These are phyloP conservation scores for Nycteola revayana DNA, from an alignment of 2,888 invertebrate genomes.

Conservation along the genomic window DNA sequence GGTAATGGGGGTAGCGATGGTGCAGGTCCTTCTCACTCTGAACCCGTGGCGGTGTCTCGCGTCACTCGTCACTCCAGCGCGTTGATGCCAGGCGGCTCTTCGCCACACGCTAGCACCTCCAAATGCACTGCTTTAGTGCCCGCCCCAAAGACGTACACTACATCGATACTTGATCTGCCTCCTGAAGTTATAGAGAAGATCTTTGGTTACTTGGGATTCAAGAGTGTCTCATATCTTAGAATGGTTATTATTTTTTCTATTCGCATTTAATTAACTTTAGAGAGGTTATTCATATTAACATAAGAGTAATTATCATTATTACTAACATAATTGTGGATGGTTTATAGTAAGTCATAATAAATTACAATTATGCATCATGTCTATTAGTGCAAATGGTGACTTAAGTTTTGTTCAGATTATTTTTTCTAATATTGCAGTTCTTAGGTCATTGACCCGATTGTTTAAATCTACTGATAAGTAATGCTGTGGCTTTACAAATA, in stretches of 20 bases:
- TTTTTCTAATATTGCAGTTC: no score
- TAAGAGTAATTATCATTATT: no score
- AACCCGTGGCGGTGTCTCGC: constrained; percentile 68
- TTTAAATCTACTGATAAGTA: no score
- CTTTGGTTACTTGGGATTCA: constrained; percentile 87
- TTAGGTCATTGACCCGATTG: no score
- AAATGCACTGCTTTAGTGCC: constrained; percentile 56
- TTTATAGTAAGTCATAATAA: no score
- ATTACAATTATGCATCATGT: no score
- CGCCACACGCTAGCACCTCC: constrained; percentile 63
- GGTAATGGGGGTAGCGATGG: constrained; percentile 63
- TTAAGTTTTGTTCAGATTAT: no score
- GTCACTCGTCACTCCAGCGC: constrained; percentile 77
- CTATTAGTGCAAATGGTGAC: no score
- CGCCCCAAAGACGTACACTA: constrained; percentile 55
- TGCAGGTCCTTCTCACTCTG: constrained; percentile 61
- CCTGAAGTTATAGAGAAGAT: constrained; percentile 91
- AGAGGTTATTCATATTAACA: no score
- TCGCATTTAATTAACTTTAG: no score
- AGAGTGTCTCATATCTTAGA: constrained; percentile 89
- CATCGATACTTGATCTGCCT: constrained; percentile 87
- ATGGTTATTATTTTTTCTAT: constrained; percentile 82
- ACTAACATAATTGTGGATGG: no score
- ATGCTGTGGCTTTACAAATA: no score
- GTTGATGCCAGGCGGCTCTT: constrained; percentile 70